Percentiles rank a stretch among this genome's conserved stretches.
Evolutionary conservation across 2,888 invertebrate species (phyloP).

Genomic region (Agonopterix heracliana): DNA sequence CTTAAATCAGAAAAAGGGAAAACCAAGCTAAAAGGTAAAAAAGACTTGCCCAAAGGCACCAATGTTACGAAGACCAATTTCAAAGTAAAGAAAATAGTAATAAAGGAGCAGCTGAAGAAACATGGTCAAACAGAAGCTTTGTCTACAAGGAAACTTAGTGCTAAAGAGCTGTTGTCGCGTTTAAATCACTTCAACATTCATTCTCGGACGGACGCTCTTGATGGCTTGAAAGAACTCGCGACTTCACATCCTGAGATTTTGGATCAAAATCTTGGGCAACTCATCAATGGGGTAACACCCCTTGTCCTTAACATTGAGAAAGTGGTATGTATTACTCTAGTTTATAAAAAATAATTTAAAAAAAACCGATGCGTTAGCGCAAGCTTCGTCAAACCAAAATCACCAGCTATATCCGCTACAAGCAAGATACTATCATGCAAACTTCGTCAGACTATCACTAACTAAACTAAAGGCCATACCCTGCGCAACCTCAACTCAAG

Average conservation of each 20-base stretch:
- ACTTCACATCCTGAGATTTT: conserved; percentile 48
- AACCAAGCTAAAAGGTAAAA: conserved; percentile 89
- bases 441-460: no score
- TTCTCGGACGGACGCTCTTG: conserved; percentile 79
- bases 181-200: conserved; percentile 85
- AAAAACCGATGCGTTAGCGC: no score
- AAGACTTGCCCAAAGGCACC: conserved; percentile 88
- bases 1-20: conserved; percentile 91
- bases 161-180: conserved; percentile 82
- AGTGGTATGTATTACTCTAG: conserved; percentile 46
- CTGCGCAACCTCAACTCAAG: no score
- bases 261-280: conserved; percentile 77
- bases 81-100: conserved; percentile 90
- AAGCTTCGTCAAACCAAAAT: no score
- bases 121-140: conserved; percentile 73
- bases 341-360: background rate
- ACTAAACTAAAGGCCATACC: no score
- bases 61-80: conserved; percentile 94
- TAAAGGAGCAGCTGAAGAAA: conserved; percentile 83
- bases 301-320: conserved; percentile 84
- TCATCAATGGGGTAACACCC: conserved; percentile 82
- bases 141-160: conserved; percentile 80
- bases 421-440: no score
- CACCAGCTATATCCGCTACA: no score
- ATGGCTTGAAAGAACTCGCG: conserved; percentile 76